These are phyloP conservation scores for Setophaga kirtlandii DNA, from an alignment of 2,113 vertebrate species.

Conservation along the genomic window DNA sequence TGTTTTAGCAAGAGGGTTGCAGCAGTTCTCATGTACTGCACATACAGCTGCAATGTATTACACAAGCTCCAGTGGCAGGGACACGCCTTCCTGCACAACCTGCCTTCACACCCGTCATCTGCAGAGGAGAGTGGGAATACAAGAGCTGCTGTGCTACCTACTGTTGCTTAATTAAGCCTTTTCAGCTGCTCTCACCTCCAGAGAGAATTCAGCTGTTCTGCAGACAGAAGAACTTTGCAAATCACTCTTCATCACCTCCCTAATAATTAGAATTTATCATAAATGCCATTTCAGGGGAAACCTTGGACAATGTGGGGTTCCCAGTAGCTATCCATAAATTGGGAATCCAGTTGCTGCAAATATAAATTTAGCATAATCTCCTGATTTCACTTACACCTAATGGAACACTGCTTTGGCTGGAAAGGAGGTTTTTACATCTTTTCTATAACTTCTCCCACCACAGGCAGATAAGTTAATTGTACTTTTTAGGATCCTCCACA, in stretches of 20 bases:
- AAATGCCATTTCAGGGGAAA: background rate
- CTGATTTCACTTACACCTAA: background rate
- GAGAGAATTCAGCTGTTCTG: conserved; percentile 30
- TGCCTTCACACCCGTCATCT: conserved; percentile 31
- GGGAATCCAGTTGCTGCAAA: background rate
- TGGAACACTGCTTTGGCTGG: background rate
- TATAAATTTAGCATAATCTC: background rate
- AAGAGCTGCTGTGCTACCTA: conserved; percentile 52
- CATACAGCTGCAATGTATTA: background rate
- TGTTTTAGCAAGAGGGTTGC: background rate
- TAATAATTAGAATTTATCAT: background rate
- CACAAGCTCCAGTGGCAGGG: background rate
- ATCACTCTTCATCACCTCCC: background rate
- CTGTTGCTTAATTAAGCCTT: conserved; percentile 54
- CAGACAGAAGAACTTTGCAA: background rate
- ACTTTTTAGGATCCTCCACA: background rate
- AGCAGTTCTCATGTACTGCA: background rate
- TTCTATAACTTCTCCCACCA: background rate
- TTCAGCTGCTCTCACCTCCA: conserved; percentile 56
- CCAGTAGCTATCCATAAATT: background rate
- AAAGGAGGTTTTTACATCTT: background rate
- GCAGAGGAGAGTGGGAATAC: conserved; percentile 37
- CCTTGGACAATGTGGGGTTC: background rate
- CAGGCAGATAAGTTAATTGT: background rate
- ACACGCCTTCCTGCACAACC: background rate